phyloP scores from a whole-genome alignment of 1,140 invertebrate genomes.

The Rhyzopertha dominica region DNA sequence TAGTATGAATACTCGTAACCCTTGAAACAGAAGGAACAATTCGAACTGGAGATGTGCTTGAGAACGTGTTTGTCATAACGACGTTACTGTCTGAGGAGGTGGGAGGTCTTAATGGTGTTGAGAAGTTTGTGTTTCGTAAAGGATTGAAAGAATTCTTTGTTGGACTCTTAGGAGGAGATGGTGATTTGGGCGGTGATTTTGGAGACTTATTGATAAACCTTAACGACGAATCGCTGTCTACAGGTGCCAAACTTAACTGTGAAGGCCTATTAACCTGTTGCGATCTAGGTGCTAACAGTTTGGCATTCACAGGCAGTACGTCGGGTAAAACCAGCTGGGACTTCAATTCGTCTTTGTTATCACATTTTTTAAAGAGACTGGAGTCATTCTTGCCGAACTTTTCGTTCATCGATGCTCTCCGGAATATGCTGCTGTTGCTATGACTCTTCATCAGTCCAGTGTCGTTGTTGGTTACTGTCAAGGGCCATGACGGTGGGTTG shows the following conservation, averaged over 20 bases:
- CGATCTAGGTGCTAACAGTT: slow-evolving; percentile 41
- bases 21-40: not conserved
- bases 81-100: slow-evolving; percentile 14
- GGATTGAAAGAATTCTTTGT: slow-evolving; percentile 34
- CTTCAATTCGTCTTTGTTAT: slow-evolving; percentile 31
- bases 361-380: slow-evolving; percentile 35
- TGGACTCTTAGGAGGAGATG: slow-evolving; percentile 35
- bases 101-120: slow-evolving; percentile 20
- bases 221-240: slow-evolving; percentile 11
- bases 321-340: slow-evolving; percentile 44
- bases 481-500: slow-evolving; percentile 31
- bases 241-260: slow-evolving; percentile 25
- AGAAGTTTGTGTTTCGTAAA: slow-evolving; percentile 32
- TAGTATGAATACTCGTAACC: not conserved
- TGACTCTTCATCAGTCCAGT: slow-evolving; percentile 27
- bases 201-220: slow-evolving; percentile 16
- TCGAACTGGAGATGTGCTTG: not conserved
- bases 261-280: slow-evolving; percentile 30
- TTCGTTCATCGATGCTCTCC: slow-evolving; percentile 38
- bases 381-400: slow-evolving; percentile 25
- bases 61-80: not conserved
- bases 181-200: slow-evolving; percentile 24
- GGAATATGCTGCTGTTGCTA: slow-evolving; percentile 40
- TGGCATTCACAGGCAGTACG: slow-evolving; percentile 50
- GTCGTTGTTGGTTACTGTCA: slow-evolving; percentile 30